These are phyloP conservation scores for Drosophila ohnishii DNA, from an alignment of 1,140 invertebrate species.

Conservation along the genomic window DNA sequence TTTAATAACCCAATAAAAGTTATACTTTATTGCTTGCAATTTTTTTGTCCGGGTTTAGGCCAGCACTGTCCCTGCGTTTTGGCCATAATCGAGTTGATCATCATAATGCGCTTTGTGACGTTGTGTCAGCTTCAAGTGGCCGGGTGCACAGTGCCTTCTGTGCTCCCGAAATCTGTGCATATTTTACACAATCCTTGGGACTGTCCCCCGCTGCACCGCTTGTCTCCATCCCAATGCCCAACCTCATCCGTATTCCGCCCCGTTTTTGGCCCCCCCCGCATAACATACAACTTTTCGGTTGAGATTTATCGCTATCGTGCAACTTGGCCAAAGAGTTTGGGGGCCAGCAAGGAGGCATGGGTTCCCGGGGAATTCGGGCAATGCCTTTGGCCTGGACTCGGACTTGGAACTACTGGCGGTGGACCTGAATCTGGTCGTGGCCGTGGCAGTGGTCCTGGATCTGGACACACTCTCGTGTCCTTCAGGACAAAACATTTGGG, in stretches of 20 bases:
- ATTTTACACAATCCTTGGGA: conserved; percentile 72
- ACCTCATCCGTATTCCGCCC: conserved; percentile 9
- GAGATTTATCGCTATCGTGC: conserved; percentile 77
- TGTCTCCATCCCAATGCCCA: neutral
- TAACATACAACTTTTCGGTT: conserved; percentile 58
- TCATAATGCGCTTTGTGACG: conserved; percentile 77
- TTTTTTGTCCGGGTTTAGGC: conserved; percentile 6
- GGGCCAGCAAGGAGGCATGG: conserved; percentile 1
- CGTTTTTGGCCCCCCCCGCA: conserved; percentile 6
- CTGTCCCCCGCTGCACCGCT: neutral
- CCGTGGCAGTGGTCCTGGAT: conserved; percentile 29
- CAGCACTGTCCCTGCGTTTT: conserved; percentile 28
- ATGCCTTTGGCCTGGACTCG: conserved; percentile 59
- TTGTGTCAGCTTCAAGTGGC: conserved; percentile 71
- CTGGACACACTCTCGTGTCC: conserved; percentile 36
- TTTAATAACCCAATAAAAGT: conserved; percentile 4
- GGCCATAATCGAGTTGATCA: conserved; percentile 67
- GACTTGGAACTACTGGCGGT: conserved; percentile 14
- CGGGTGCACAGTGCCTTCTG: conserved; percentile 35
- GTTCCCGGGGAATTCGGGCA: conserved; percentile 53
- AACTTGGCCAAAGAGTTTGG: conserved; percentile 60
- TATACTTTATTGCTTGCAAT: neutral
- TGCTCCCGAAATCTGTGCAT: conserved; percentile 62
- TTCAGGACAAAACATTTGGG: conserved; percentile 49
- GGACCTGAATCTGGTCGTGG: conserved; percentile 14